Evolutionary conservation across 2,888 invertebrate genomes (phyloP), one percentile per base, ranked within the genome.

Genomic region (Chaitophorus viminalis): DNA sequence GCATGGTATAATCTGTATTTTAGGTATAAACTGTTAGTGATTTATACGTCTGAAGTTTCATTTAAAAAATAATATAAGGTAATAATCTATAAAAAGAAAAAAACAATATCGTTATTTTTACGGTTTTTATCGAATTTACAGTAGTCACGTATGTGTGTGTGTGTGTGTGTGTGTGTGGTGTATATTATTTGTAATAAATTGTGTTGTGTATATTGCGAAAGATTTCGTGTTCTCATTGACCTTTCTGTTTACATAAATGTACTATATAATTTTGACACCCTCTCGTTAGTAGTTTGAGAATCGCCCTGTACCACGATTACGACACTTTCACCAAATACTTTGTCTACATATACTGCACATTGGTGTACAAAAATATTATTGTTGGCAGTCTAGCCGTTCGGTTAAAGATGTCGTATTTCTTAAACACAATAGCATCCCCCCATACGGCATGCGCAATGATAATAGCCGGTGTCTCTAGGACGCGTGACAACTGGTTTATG

Each of bases 401-500:
- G 78, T 60, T 14, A 78, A 60, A 25, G 31, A 84, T 39, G 78
- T 33, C 54, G 54, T 78, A 60, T 3, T 11, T 33, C 33, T 25
- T 18, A n/a, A 78, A 33, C 21, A 54, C 25, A 36, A 33, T 31
- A 29, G 29, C 39, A 8, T 76, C 52, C 18, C 77, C 52, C 18
- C 77, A 77, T 54, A 77, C 54, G 54, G 76, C 31, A 8, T 54
- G 54, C 54, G 54, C 54, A 17, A 54, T 9, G 33, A 82, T 68
- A 77, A 77, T 77, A 68, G 52, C 6, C 31, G n/a, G 17, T 5
- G 76, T 36, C 8, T 78, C 14, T 9, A 54, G 11, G 70, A 36
- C 52, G 52, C 78, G 25, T 70, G 85, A 85, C 77, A 21, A 78
- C 70, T 85, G 72, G n/a, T n/a, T n/a, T n/a, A n/a, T n/a, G n/a